Percentiles rank a stretch among this genome's conserved stretches.
Evolutionary conservation across 2,113 vertebrate species (phyloP).

Genomic region (Petroica traversi): DNA sequence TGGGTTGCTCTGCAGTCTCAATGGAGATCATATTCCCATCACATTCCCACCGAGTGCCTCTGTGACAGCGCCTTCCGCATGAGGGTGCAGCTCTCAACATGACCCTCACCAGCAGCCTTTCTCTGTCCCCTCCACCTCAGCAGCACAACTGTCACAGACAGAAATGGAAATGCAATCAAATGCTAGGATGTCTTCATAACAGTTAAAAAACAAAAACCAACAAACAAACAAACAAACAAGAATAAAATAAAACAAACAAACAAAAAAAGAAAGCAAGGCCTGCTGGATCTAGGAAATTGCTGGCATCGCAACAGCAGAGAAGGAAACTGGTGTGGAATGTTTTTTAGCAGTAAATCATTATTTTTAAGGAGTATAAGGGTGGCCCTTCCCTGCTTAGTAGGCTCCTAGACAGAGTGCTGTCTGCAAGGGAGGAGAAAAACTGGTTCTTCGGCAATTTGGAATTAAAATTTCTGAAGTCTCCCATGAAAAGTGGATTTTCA

Average conservation of each 20-base stretch:
- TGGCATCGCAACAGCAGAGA: background rate
- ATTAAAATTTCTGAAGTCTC: background rate
- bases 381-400: background rate
- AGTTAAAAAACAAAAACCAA: too few relatives aligned
- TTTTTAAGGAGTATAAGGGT: background rate
- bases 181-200: background rate
- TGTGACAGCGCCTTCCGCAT: rapidly evolving
- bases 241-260: too few relatives aligned
- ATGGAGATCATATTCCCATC: background rate
- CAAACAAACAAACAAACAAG: too few relatives aligned
- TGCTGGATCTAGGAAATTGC: background rate
- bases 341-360: background rate
- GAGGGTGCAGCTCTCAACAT: rapidly evolving
- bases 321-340: background rate
- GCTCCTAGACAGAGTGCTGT: background rate
- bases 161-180: background rate
- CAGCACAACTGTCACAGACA: background rate
- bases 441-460: background rate
- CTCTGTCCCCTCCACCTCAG: background rate
- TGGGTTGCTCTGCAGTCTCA: background rate
- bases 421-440: background rate
- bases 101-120: too few relatives aligned
- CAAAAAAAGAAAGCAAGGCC: background rate
- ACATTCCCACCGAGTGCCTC: rapidly evolving
- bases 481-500: background rate